Evolutionary conservation across 2,113 vertebrate genomes (phyloP), one percentile per base, ranked within the genome.

Genomic region (Stegostoma tigrinum): DNA sequence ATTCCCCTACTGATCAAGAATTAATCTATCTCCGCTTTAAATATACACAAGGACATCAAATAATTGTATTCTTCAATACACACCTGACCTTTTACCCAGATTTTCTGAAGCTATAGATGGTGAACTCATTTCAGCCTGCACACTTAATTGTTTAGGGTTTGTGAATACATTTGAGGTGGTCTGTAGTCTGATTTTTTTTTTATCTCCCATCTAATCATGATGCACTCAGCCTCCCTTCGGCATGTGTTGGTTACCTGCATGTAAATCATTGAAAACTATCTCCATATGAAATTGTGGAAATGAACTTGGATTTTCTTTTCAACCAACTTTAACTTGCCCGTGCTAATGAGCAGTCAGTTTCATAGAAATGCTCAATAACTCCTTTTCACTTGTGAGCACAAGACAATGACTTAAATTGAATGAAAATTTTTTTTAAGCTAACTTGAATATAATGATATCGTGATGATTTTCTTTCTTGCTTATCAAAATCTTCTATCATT

Each of bases 351-450:
- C 12, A 12, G 8, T 38, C 4, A 45, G 45, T 24, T 42, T 42
- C 23, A 48, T 94, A 52, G 34, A 70, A 45, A 4, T 70, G n/a
- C 48, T 70, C 61, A 52, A 10, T 94, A 70, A 70, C 38, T 70
- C 19, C 38, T 38, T 70, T 94, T 70, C 67, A 70, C 24, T 94
- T 94, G 93, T 94, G 42, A 94, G 45, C 38, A 48, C 66, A 68
- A 67, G 66, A 70, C 38, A 70, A 94, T 70, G 66, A 70, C 66
- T 70, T 94, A 70, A 45, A 94, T 67, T 67, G n/a, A n/a, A 94
- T 24, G 38, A 67, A 64, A 68, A 94, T 24, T 21, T 70, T n/a
- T 27, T 70, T 38, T 94, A 66, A 94, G n/a, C 30, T 94, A 24
- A 24, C 93, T 24, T 68, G 64, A n/a, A 30, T 61, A 61, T 90